A percentile compares a stretch with the other conserved stretches of the same genome.
Evolutionary conservation across 2,888 invertebrate genomes (phyloP).

Genomic region (Rotaria socialis): DNA sequence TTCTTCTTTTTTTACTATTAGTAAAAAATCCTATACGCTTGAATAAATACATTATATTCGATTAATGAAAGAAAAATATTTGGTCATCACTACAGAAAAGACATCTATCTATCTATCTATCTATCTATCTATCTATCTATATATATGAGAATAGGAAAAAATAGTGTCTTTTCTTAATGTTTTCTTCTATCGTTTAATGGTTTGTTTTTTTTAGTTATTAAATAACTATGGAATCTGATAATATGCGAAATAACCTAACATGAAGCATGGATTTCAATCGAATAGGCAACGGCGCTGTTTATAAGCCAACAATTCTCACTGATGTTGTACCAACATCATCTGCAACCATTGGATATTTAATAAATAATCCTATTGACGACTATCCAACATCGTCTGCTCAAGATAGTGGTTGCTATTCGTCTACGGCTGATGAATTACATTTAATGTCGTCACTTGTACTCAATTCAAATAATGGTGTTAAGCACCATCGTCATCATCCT

Average conservation of each 20-base stretch:
- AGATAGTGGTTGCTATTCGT: background rate
- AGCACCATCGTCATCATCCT: background rate
- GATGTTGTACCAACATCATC: background rate
- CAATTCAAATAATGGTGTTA: background rate
- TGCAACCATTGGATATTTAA: background rate
- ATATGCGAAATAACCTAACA: background rate
- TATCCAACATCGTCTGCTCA: background rate
- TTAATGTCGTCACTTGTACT: background rate
- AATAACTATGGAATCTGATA: background rate
- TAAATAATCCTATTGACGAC: background rate
- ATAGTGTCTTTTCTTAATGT: no score
- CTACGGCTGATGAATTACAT: background rate
- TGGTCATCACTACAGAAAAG: background rate
- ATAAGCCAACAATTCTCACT: background rate
- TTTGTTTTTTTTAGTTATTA: background rate
- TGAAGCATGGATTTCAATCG: background rate
- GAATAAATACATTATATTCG: background rate
- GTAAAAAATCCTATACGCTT: background rate
- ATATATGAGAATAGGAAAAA: no score
- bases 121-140: no score
- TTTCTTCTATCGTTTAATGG: no score
- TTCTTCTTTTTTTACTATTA: background rate
- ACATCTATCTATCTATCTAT: background rate
- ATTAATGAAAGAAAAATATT: conserved; percentile 14
- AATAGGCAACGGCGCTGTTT: background rate